Base-by-base conservation (phyloP, 2,113 vertebrate genomes). In the Proteles cristata region DNA sequence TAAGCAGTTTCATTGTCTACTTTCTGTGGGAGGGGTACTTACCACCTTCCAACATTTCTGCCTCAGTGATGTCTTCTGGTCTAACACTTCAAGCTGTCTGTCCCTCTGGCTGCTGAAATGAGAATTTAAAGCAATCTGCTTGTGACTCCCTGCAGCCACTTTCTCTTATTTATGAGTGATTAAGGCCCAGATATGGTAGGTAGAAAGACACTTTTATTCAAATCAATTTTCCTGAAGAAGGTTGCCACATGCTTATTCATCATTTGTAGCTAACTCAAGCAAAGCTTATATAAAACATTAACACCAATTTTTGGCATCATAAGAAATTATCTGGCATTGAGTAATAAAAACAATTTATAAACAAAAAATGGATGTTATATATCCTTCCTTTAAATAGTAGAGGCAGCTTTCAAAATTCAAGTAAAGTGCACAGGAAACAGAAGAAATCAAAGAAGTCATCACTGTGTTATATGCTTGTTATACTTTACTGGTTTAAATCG, bases 141-240 rank as follows among this genome's bases (percentile, higher is more conserved):
- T 82, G 7, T 94, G n/a, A n/a, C 3, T 48, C 50, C 23, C 53
- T 39, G 1, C 33, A 79, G 31, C 26, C 92, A 6, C 1, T 68
- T 31, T 66, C 14, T 80, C 68, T 76, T 50, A 4, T 79, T 76
- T 77, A 28, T 16, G 33, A 45, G 16, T 26, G 45, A 26, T 3
- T 5, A 19, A 66, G 58, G 6, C 12, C 23, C 9, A 10, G 69
- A 80, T 80, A 83, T 10, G 17, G 5, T 69, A 73, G 63, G 25
- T 65, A 58, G 33, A 97, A 96, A 93, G 81, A 82, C 73, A 43
- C 17, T 93, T 94, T 55, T 9, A 39, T 77, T 94, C 53, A 92
- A 33, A 48, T 74, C n/a, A 23, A 19, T 96, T 93, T 96, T 94
- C 77, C 35, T 28, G 19, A 35, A 82, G 25, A n/a, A 93, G 81